Percentiles rank a stretch among this genome's conserved stretches.
Evolutionary conservation across 2,888 invertebrate genomes (phyloP).

Genomic region (Melinaea menophilus): DNA sequence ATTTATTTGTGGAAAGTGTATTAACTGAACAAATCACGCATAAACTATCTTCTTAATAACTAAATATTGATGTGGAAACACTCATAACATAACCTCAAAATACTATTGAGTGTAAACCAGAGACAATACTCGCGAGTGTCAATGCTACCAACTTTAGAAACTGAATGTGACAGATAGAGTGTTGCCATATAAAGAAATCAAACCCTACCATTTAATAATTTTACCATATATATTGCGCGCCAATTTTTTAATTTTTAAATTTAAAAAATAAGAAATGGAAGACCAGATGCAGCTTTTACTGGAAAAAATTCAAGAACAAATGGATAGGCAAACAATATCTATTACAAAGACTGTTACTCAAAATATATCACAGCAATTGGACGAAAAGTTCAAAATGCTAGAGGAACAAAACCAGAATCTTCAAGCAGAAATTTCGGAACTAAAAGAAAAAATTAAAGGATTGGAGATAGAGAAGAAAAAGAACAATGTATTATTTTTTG

Average conservation of each 20-base stretch:
- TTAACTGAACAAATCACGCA: slow-evolving; percentile 1
- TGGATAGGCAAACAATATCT: slow-evolving; percentile 20
- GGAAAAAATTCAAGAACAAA: slow-evolving; percentile 26
- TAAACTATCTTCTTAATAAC: not conserved
- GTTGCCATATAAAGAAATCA: slow-evolving; percentile 8
- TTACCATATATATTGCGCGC: not conserved
- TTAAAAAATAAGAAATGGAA: slow-evolving; percentile 8
- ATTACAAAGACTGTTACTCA: slow-evolving; percentile 18
- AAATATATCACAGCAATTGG: slow-evolving; percentile 16
- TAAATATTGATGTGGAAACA: slow-evolving; percentile 2
- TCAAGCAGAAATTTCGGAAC: slow-evolving; percentile 14
- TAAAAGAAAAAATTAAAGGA: slow-evolving; percentile 18
- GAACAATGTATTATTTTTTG: slow-evolving; percentile 15
- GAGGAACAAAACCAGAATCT: slow-evolving; percentile 18
- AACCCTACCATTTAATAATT: slow-evolving; percentile 1
- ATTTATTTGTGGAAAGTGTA: not conserved
- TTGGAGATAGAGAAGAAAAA: slow-evolving; percentile 16
- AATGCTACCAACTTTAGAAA: slow-evolving; percentile 3
- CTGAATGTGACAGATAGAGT: slow-evolving; percentile 11
- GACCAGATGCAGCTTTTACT: slow-evolving; percentile 15
- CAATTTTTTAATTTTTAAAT: not conserved
- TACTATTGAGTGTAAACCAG: not conserved
- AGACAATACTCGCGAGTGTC: not conserved
- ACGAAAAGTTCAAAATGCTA: slow-evolving; percentile 16
- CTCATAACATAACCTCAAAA: slow-evolving; percentile 9